These are phyloP conservation scores for Heliconius congener DNA, from an alignment of 1,140 invertebrate species.

Conservation along the genomic window DNA sequence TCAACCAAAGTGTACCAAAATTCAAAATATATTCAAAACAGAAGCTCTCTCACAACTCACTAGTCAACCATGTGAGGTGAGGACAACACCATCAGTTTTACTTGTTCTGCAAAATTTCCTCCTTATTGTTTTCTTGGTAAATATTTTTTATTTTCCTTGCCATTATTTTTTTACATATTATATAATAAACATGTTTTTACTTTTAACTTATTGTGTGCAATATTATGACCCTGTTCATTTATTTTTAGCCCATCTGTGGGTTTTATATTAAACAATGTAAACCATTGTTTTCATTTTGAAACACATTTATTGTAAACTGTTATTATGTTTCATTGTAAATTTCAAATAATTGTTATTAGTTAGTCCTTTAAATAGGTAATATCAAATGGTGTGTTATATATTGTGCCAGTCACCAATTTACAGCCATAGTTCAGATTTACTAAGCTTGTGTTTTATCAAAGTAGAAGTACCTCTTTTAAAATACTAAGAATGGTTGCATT, in stretches of 20 bases:
- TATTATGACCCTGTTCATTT: background rate
- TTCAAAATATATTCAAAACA: background rate
- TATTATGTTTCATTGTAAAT: background rate
- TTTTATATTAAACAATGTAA: slow-evolving; percentile 1
- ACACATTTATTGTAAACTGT: background rate
- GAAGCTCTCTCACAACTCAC: background rate
- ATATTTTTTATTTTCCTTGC: background rate
- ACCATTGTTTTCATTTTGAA: background rate
- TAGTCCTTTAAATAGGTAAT: background rate
- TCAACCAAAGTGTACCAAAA: background rate
- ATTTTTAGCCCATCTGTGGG: background rate
- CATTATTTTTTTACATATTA: background rate
- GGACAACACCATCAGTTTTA: background rate
- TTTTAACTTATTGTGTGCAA: background rate
- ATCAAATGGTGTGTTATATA: background rate
- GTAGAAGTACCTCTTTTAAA: background rate
- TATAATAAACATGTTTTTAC: background rate
- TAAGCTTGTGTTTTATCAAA: background rate
- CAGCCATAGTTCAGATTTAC: background rate
- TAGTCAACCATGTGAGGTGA: background rate
- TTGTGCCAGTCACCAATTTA: no score
- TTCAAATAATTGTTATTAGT: background rate
- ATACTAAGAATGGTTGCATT: background rate
- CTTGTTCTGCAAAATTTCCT: background rate
- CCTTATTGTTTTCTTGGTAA: background rate